Conservation (phyloP, 2,888 invertebrate genomes). For the Lamellibrachia satsuma region DNA sequence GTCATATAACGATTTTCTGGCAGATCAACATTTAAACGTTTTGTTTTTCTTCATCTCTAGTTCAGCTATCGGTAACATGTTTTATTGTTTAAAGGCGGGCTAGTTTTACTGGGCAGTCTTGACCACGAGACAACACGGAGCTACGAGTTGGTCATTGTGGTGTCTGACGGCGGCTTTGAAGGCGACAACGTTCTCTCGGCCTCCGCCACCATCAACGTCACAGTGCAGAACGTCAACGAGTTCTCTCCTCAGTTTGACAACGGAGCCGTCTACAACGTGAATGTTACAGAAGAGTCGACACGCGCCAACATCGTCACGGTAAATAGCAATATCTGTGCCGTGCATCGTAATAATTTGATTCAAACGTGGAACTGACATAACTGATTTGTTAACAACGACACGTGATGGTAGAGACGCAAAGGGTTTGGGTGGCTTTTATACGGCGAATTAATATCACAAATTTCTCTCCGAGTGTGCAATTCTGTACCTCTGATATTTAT, state of each 20-base stretch:
- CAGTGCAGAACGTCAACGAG: background rate
- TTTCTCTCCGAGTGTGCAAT: too few relatives aligned
- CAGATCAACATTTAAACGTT: too few relatives aligned
- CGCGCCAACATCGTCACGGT: background rate
- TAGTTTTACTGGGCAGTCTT: conserved; percentile 19
- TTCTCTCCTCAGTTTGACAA: background rate
- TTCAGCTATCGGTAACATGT: background rate
- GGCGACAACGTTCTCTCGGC: background rate
- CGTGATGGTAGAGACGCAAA: too few relatives aligned
- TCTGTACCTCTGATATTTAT: too few relatives aligned
- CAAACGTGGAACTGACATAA: background rate
- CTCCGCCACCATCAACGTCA: background rate
- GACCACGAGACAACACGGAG: conserved; percentile 19
- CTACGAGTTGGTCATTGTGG: conserved; percentile 24
- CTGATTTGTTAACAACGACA: too few relatives aligned
- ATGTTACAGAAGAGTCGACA: background rate
- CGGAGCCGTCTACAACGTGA: background rate
- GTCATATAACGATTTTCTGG: too few relatives aligned
- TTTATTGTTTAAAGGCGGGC: conserved; percentile 18
- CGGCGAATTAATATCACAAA: too few relatives aligned
- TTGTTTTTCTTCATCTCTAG: background rate
- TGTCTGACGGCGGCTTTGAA: conserved; percentile 17
- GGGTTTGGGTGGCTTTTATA: too few relatives aligned
- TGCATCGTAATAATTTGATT: background rate
- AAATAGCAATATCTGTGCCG: background rate